Base-by-base conservation (phyloP, 1,140 invertebrate species). In the Caerostris darwini region DNA sequence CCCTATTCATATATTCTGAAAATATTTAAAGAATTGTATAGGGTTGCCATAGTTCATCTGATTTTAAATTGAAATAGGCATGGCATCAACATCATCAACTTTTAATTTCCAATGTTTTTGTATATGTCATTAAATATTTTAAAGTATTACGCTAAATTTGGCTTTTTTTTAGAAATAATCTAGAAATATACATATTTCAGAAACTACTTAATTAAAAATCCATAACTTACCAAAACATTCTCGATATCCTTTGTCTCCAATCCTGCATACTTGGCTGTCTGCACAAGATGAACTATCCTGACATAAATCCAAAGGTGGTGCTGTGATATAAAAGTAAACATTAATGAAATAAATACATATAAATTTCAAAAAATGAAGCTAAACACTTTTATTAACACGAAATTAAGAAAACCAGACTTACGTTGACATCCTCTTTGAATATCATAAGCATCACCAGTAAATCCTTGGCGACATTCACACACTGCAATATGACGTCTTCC, bases 241-340 rank as follows among this genome's bases (percentile, higher is more conserved):
- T 10, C 87, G 87, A 87, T 94, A 77, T 50, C 94, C 94, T 64
- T 90, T 93, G 8, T 94, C 93, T 14, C 92, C 93, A 86, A 69
- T 61, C 61, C 94, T 93, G 53, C 94, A 95, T 6, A 94, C 90
- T 77, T 94, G 94, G 67, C 88, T 82, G 34, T 92, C 98, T 19
- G 97, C 95, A 95, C 98, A 99, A 95, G 98, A 97, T 64, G 97
- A 97, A 96, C 98, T 98, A 56, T 97, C 97, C 14, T 96, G 96
- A 95, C 98, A 99, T 95, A 97, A 97, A 95, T 98, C 97, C 95
- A 97, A 97, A 5, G 97, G 96, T 1, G 97, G 95, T 7, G 97
- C 94, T 95, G 69, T 58, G 56, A 87, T 4, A 69, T 56, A 69
- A 69, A 82, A 91, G 34, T 34, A 82, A 82, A 91, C 7, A 19